These are phyloP conservation scores for Acanthiza pusilla DNA, from an alignment of 2,797 vertebrate species.

Conservation along the genomic window DNA sequence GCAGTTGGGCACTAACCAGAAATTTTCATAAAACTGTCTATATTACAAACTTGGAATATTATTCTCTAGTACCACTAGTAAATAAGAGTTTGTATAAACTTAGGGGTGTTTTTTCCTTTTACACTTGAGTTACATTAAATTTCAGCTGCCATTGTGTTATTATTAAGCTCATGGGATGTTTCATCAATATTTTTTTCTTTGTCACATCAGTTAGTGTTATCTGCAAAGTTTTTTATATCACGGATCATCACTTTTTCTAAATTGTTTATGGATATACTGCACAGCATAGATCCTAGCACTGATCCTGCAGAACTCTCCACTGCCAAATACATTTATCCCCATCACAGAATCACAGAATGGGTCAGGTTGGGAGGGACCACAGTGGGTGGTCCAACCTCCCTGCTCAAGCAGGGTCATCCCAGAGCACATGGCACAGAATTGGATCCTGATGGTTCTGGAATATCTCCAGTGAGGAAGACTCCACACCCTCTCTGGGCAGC, in stretches of 20 bases:
- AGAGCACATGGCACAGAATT: background rate
- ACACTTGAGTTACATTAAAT: background rate
- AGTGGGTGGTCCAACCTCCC: background rate
- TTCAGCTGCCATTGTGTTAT: background rate
- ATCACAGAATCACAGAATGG: background rate
- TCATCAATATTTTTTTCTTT: background rate
- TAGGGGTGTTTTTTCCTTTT: background rate
- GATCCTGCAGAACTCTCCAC: background rate
- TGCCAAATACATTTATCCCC: background rate
- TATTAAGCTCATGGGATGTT: background rate
- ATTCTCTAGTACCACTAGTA: background rate
- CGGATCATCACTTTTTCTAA: background rate
- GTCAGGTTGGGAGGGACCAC: background rate
- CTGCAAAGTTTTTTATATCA: background rate
- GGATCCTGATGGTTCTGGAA: background rate
- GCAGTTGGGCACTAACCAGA: background rate
- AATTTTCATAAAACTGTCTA: background rate
- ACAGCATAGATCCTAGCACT: background rate
- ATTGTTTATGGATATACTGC: background rate
- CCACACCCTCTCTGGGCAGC: background rate
- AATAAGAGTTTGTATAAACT: background rate
- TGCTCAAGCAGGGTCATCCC: background rate
- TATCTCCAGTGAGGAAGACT: background rate
- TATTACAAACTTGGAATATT: background rate
- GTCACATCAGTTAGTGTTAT: background rate